phyloP scores from a whole-genome alignment of 2,113 vertebrate species.

The Amphiprion percula region DNA sequence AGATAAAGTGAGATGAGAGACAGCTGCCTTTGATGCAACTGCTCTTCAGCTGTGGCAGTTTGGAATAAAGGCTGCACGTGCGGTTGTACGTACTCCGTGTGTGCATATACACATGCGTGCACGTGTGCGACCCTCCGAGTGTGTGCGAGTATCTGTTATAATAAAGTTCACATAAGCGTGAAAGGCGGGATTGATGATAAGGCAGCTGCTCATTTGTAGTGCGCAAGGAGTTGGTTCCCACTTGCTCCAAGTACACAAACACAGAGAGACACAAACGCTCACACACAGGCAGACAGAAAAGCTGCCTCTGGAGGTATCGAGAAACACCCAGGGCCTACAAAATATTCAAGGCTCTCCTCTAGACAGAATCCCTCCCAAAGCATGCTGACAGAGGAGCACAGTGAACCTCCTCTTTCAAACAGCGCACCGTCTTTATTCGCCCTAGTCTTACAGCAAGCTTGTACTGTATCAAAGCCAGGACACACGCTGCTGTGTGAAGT shows the following conservation, averaged over 20 bases:
- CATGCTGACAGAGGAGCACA: slow-evolving; percentile 60
- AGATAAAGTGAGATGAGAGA: slow-evolving; percentile 70
- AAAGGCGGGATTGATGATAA: slow-evolving; percentile 76
- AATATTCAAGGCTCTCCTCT: slow-evolving; percentile 61
- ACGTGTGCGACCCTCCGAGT: slow-evolving; percentile 9
- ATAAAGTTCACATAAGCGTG: slow-evolving; percentile 70
- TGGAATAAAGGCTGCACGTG: slow-evolving; percentile 4
- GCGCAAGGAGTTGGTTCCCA: slow-evolving; percentile 42
- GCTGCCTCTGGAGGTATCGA: slow-evolving; percentile 54
- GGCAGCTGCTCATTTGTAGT: slow-evolving; percentile 71
- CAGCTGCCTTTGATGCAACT: slow-evolving; percentile 73
- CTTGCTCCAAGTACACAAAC: slow-evolving; percentile 50
- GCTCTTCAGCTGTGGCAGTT: slow-evolving; percentile 66
- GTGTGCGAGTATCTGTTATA: slow-evolving; percentile 53
- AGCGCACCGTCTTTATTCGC: slow-evolving; percentile 46
- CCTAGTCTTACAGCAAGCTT: slow-evolving; percentile 49
- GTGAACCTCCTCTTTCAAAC: slow-evolving; percentile 71
- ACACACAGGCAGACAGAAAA: slow-evolving; percentile 49
- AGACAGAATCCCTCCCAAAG: slow-evolving; percentile 68
- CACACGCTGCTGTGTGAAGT: slow-evolving; percentile 73
- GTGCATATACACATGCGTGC: slow-evolving; percentile 13
- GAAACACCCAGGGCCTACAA: slow-evolving; percentile 61
- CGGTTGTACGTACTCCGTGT: not conserved
- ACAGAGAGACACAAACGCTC: slow-evolving; percentile 28
- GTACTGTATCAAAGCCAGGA: slow-evolving; percentile 73